A percentile compares a stretch with the other conserved stretches of the same genome.
Evolutionary conservation across 2,888 invertebrate genomes (phyloP).

Genomic region (Augochlorella aurata): DNA sequence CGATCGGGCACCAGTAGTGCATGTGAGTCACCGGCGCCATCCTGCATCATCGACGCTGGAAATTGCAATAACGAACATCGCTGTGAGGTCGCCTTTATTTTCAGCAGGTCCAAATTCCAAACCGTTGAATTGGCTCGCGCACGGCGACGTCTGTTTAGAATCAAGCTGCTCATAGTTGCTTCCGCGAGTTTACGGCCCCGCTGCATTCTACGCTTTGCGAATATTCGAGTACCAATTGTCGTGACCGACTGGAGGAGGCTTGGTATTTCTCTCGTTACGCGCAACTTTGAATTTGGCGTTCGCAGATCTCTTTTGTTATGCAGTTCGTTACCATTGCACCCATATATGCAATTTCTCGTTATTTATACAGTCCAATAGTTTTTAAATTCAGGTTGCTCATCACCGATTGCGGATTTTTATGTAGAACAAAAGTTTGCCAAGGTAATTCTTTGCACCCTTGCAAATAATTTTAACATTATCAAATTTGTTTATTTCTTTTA

Average conservation of each 20-base stretch:
- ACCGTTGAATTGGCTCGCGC: conserved; percentile 16
- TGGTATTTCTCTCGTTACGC: neutral
- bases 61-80: conserved; percentile 1
- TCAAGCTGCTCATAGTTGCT: neutral
- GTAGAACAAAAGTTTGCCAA: too few species aligned
- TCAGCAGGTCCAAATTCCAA: neutral
- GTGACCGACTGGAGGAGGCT: neutral
- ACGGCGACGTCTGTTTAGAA: neutral
- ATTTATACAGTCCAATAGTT: too few species aligned
- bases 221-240: conserved; percentile 2
- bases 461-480: too few species aligned
- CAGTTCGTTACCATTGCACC: too few species aligned
- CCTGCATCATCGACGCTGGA: conserved; percentile 15
- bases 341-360: too few species aligned
- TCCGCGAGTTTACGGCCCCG: neutral
- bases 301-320: neutral
- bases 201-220: neutral
- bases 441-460: too few species aligned
- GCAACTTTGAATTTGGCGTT: neutral
- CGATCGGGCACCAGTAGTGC: neutral
- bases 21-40: neutral
- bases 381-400: too few species aligned
- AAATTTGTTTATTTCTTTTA: too few species aligned
- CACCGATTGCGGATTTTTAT: too few species aligned
- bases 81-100: neutral